phyloP scores from a whole-genome alignment of 2,888 invertebrate genomes.

The Graphium colonna region DNA sequence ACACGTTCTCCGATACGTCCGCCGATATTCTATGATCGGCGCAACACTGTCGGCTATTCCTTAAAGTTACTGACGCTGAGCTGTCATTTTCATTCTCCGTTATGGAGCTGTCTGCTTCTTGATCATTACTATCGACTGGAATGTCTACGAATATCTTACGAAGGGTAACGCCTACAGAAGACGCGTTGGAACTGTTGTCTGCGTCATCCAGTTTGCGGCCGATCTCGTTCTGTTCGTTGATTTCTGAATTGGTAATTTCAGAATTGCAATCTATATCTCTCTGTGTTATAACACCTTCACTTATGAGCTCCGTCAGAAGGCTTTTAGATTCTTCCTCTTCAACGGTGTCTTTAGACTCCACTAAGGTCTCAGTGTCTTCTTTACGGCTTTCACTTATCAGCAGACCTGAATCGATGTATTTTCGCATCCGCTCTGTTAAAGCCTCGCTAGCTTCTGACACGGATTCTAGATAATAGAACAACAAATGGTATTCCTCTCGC shows the following conservation, averaged over 20 bases:
- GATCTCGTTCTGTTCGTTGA: conserved; percentile 47
- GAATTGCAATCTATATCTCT: conserved; percentile 69
- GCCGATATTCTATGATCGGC: conserved; percentile 72
- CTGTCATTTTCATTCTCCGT: conserved; percentile 62
- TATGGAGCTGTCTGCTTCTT: conserved; percentile 54
- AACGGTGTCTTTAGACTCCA: conserved; percentile 36
- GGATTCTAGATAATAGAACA: conserved; percentile 75
- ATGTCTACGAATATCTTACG: conserved; percentile 67
- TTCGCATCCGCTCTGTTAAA: conserved; percentile 70
- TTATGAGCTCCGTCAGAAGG: conserved; percentile 64
- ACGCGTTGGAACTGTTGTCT: conserved; percentile 53
- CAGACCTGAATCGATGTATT: conserved; percentile 73
- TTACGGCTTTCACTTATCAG: conserved; percentile 49
- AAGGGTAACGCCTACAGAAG: conserved; percentile 51
- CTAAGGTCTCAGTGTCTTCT: conserved; percentile 39
- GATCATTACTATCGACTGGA: conserved; percentile 61
- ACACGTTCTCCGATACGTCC: conserved; percentile 67
- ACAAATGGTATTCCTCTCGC: conserved; percentile 74
- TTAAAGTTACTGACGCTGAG: conserved; percentile 63
- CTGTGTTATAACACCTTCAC: conserved; percentile 69
- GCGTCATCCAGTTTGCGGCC: conserved; percentile 54
- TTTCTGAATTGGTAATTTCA: conserved; percentile 56
- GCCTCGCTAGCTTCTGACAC: conserved; percentile 73
- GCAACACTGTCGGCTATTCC: conserved; percentile 65
- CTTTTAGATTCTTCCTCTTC: conserved; percentile 59